These are phyloP conservation scores for Stercorarius parasiticus DNA, from an alignment of 2,113 vertebrate species.

Conservation along the genomic window DNA sequence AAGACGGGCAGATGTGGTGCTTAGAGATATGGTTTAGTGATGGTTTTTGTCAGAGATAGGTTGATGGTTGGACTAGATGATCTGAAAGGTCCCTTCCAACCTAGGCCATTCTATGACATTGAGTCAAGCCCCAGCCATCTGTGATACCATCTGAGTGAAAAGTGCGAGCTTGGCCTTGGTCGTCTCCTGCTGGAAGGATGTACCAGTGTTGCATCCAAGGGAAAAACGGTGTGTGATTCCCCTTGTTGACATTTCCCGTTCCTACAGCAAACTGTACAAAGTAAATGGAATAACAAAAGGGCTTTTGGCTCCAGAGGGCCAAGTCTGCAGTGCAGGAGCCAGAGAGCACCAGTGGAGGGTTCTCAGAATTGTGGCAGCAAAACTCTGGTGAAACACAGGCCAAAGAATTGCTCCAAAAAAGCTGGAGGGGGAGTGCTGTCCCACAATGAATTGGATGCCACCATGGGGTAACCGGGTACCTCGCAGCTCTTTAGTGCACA, in stretches of 20 bases:
- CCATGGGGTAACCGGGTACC: background rate
- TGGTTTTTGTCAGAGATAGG: too few relatives aligned
- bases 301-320: background rate
- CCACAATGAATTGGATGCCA: accelerated
- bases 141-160: background rate
- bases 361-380: background rate
- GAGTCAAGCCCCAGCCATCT: background rate
- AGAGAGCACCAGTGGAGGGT: accelerated
- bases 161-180: background rate
- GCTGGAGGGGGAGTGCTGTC: background rate
- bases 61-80: too few relatives aligned
- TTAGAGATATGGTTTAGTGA: too few relatives aligned
- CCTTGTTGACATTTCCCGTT: background rate
- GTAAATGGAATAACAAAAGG: background rate
- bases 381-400: background rate
- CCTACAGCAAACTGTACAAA: background rate
- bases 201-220: background rate
- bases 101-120: background rate
- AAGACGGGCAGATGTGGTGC: too few relatives aligned
- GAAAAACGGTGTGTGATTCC: accelerated
- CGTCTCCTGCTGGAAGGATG: background rate
- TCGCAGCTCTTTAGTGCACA: background rate
- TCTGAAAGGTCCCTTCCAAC: too few relatives aligned
- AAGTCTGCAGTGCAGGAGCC: background rate
- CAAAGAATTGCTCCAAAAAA: background rate